Evolutionary conservation across 2,113 vertebrate species (phyloP).

Genomic region (Pan paniscus): DNA sequence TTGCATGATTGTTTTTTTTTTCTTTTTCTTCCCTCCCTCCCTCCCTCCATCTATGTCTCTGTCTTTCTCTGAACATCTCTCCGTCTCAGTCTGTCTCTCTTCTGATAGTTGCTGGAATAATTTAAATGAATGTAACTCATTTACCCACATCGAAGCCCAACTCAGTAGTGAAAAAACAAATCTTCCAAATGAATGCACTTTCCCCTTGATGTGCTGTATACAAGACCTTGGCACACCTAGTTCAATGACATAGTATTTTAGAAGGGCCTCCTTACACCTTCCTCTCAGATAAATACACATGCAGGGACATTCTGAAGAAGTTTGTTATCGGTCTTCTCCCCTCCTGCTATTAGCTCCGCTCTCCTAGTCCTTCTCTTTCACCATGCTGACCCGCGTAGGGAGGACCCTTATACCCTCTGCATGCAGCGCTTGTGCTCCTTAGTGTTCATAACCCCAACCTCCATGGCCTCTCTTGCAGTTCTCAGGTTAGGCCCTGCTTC

Average conservation of each 20-base stretch:
- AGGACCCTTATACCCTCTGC: not conserved
- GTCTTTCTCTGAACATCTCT: not conserved
- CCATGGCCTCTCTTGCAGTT: not conserved
- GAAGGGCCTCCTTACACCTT: not conserved
- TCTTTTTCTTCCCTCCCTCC: not conserved
- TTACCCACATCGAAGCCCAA: not conserved
- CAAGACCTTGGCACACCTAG: not conserved
- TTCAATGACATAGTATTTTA: not conserved
- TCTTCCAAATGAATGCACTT: not conserved
- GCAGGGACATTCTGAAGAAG: not conserved
- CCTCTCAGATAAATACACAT: not conserved
- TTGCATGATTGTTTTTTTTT: not conserved
- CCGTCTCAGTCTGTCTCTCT: not conserved
- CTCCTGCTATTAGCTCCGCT: no score
- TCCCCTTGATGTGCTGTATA: not conserved
- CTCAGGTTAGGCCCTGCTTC: not conserved
- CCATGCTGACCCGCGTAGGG: not conserved
- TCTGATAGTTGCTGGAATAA: not conserved
- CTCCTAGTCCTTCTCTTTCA: not conserved
- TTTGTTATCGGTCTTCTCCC: not conserved
- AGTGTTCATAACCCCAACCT: not conserved
- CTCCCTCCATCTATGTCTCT: not conserved
- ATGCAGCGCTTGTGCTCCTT: no score
- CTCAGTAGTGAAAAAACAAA: not conserved
- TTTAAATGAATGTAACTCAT: not conserved